A percentile compares a stretch with the other conserved stretches of the same genome.
Conservation (phyloP, 2,888 invertebrate genomes). For the Autographa gamma region DNA sequence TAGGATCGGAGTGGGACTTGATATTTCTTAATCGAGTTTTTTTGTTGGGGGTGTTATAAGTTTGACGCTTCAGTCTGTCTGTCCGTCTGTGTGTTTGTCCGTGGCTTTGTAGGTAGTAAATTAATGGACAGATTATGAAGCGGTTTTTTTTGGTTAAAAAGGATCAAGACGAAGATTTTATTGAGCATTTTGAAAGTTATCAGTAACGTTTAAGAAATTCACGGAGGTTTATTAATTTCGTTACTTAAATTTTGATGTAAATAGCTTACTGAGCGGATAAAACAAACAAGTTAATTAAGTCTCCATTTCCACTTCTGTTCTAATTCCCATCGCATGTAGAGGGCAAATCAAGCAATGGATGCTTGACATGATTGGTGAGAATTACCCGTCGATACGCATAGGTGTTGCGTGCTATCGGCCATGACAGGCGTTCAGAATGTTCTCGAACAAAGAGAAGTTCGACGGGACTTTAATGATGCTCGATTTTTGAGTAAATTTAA, state of each 20-base stretch:
- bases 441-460: constrained; percentile 13
- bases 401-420: constrained; percentile 14
- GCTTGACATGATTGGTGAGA: constrained; percentile 37
- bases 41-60: neutral
- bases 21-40: neutral
- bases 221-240: too few species aligned
- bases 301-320: constrained; percentile 21
- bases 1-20: neutral
- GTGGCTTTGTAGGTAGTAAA: too few species aligned
- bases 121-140: too few species aligned
- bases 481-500: neutral
- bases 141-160: too few species aligned
- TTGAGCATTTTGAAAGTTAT: too few species aligned
- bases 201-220: too few species aligned
- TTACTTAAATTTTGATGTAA: too few species aligned
- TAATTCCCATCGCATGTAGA: constrained; percentile 40
- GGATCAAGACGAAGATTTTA: too few species aligned
- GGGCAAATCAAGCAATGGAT: constrained; percentile 35
- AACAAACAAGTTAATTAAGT: constrained; percentile 21
- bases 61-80: too few species aligned
- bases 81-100: too few species aligned
- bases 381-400: constrained; percentile 28
- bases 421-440: constrained; percentile 33
- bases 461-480: neutral
- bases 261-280: neutral